Base-by-base conservation (phyloP, 2,888 invertebrate species). In the Hirtodrosophila trivittata region DNA sequence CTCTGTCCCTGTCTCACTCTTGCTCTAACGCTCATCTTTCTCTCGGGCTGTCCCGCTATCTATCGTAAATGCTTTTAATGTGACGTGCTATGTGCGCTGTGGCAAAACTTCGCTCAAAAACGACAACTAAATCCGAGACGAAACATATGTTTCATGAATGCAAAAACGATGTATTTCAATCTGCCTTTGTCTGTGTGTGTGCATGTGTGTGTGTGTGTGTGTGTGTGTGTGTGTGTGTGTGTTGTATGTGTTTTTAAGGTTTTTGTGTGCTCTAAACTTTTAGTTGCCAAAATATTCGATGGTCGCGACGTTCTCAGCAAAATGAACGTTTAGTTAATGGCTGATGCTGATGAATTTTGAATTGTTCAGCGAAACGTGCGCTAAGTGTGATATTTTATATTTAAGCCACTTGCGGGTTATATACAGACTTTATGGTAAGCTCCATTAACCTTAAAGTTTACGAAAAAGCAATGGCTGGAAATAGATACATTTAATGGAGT, bases 131-230 rank as follows among this genome's bases (percentile, higher is more conserved):
- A 62, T 74, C 65, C 70, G 41, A 21, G 18, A 35, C 50, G 58
- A 54, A 80, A 66, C 84, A 84, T 66, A 59, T 72, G 84, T 77
- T 74, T 45, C 68, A 66, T 72, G 68, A 74, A 78, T 82, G 78
- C 77, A 77, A 71, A 80, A 78, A 62, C 77, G 64, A 66, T 83
- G 84, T 78, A 62, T 63, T 47, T 70, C 60, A 59, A 56, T 60
- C 51, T 72, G 38, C 41, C 50, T 6, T n/a, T n/a, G 38, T 38
- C n/a, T 59, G 12, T 38, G 59, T 26, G 35, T 13, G 28, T 35
- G 28, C 46, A 25, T 21, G 8, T 28, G 30, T 42, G 37, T 45
- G 45, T 30, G 49, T 32, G 42, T 16, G 9, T 41, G 21, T 26
- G 33, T 51, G 30, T 67, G 30, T 57, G 46, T 51, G 35, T 13